Evolutionary conservation across 2,797 vertebrate species (phyloP), one percentile per base, ranked within the genome.

Genomic region (Schizopygopsis malacanthus): DNA sequence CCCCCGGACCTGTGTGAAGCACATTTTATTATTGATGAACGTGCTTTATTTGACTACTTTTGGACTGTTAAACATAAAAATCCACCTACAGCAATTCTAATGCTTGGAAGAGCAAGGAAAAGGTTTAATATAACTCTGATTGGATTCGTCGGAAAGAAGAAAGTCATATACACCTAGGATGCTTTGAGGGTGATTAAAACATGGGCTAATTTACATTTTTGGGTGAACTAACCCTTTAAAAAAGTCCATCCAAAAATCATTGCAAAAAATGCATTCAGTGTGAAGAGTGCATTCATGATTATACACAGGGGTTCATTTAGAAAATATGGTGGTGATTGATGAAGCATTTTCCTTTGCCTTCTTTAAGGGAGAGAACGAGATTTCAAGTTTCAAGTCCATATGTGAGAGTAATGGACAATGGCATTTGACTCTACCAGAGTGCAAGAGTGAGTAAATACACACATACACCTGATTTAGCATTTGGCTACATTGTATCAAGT

Each of bases 371-470:
- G 73, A 67, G 39, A 70, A 65, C 2, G 90, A 91, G 67, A 90
- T 96, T 72, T 4, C 47, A 6, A 94, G 93, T 84, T 96, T 95
- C 92, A 94, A 93, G 0, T 92, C 95, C 45, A 91, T 96, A 83
- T 97, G 96, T 89, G 93, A 95, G 88, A 91, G 93, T 72, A 94
- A 96, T 22, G 96, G 96, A 43, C 93, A 90, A 0, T 97, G 96
- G 96, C 95, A 97, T 47, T 92, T 93, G 0, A 39, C 95, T 47
- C 94, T 96, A 92, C 96, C 96, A 33, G 89, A 1, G 50, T 97
- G 96, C 92, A 91, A 93, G 89, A 95, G 96, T 97, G 92, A 96
- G 87, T 43, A 45, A 70, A 70, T n/a, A 0, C 22, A 47, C n/a
- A 67, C 75, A 12, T 63, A 25, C 25, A 69, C 1, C 15, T 13